These are phyloP conservation scores for Physella acuta DNA, from an alignment of 1,140 invertebrate genomes.

Conservation along the genomic window DNA sequence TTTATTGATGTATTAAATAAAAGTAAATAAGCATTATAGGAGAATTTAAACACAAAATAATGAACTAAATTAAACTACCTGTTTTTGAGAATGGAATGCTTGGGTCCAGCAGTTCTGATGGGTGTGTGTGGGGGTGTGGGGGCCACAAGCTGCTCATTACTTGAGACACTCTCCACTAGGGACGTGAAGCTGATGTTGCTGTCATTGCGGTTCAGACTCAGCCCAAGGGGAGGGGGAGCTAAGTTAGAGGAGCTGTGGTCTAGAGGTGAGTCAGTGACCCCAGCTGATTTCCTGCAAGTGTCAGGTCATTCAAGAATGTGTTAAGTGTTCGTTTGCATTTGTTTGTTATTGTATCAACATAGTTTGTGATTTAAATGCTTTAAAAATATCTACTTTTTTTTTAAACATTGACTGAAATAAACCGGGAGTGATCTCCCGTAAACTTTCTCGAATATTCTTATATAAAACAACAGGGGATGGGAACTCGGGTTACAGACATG, in stretches of 20 bases:
- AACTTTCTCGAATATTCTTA: too few species aligned
- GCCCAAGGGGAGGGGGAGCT: slow-evolving; percentile 19
- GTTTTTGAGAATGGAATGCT: slow-evolving; percentile 46
- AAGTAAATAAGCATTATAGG: too few species aligned
- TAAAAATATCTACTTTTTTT: too few species aligned
- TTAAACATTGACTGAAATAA: too few species aligned
- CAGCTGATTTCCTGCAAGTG: slow-evolving; percentile 8
- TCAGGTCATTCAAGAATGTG: too few species aligned
- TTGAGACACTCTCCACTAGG: slow-evolving; percentile 57
- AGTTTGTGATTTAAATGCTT: too few species aligned
- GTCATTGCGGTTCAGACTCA: slow-evolving; percentile 70
- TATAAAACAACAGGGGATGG: too few species aligned
- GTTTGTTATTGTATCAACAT: too few species aligned
- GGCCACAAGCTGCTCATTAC: slow-evolving; percentile 39
- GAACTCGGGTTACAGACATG: too few species aligned
- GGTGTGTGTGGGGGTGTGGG: slow-evolving; percentile 48
- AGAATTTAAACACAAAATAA: neutral
- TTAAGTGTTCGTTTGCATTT: too few species aligned
- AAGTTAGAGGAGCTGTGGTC: slow-evolving; percentile 31
- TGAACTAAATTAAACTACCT: too few species aligned
- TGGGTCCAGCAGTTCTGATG: slow-evolving; percentile 31
- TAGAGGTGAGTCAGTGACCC: slow-evolving; percentile 30
- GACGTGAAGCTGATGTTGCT: slow-evolving; percentile 69
- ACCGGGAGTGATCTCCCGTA: too few species aligned
- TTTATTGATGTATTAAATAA: neutral